Evolutionary conservation across 2,888 invertebrate genomes (phyloP).

Genomic region (Euphydryas editha): DNA sequence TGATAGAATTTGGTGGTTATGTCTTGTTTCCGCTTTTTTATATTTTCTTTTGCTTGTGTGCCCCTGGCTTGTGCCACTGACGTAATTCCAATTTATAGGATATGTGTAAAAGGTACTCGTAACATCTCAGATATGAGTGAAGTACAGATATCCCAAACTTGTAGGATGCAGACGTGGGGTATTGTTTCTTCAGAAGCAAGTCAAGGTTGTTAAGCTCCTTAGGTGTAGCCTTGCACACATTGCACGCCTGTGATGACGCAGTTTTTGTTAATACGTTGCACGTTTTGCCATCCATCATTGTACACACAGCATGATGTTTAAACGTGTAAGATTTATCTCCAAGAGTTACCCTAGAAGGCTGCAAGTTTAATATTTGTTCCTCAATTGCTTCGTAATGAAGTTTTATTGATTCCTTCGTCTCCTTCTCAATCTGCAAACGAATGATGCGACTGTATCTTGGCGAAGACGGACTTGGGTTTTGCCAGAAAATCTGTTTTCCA

Average conservation of each 20-base stretch:
- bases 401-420: constrained; percentile 25
- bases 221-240: constrained; percentile 37
- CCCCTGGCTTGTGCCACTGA: constrained; percentile 53
- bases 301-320: constrained; percentile 23
- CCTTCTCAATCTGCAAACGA: constrained; percentile 24
- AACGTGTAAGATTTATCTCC: constrained; percentile 23
- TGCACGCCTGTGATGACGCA: constrained; percentile 34
- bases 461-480: constrained; percentile 15
- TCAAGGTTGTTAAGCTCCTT: constrained; percentile 35
- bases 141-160: constrained; percentile 34
- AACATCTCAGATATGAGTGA: constrained; percentile 43
- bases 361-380: constrained; percentile 16
- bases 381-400: constrained; percentile 21
- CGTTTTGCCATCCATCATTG: constrained; percentile 12
- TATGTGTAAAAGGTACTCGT: constrained; percentile 51
- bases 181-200: constrained; percentile 28
- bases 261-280: constrained; percentile 33
- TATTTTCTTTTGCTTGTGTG: constrained; percentile 39
- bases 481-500: constrained; percentile 15
- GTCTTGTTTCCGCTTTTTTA: constrained; percentile 39
- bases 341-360: constrained; percentile 21
- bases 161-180: constrained; percentile 6
- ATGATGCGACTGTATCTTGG: constrained; percentile 24
- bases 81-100: constrained; percentile 49
- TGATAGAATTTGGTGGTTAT: constrained; percentile 37